Evolutionary conservation across 2,888 invertebrate genomes (phyloP), one percentile per base, ranked within the genome.

Genomic region (Hirtodrosophila cameraria): DNA sequence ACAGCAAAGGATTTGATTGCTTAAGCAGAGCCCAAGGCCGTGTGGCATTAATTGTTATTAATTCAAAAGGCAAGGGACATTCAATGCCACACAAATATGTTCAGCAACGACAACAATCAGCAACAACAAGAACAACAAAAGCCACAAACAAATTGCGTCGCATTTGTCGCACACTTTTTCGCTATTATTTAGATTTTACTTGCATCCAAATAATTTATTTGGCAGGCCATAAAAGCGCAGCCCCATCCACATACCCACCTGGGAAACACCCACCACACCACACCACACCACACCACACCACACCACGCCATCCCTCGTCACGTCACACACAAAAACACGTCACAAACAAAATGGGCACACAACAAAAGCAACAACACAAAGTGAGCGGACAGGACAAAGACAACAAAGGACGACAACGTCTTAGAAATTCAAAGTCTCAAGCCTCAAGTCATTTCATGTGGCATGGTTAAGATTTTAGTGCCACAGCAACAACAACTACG

Each of bases 381-480:
- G 45, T 9, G 6, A 7, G 28, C 23, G 53, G 45, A 28, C 48
- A 53, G 39, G 33, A 53, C 46, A 66, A 59, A 48, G 28, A 35
- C 49, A 52, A 35, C 64, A 75, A 85, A 81, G 75, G 82, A 73
- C 74, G 62, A 62, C 58, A 57, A 46, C 13, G 75, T 81, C 63
- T 79, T 79, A 61, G 68, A 70, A 72, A 75, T 70, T 27, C 67
- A 50, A 72, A 73, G 53, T 48, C 53, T 61, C 15, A 30, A 48
- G 65, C 49, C 46, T 38, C 15, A 61, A 73, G 55, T 57, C 60
- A 71, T 81, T 77, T 81, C 68, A 68, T 78, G 75, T 74, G 86
- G 83, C 82, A 69, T 69, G 85, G 70, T 67, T 84, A 82, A 82
- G 82, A 77, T 84, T 79, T 64, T 65, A 68, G 58, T 85, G 85